Base-by-base conservation (phyloP, 2,113 vertebrate species). In the Pyxicephalus adspersus region DNA sequence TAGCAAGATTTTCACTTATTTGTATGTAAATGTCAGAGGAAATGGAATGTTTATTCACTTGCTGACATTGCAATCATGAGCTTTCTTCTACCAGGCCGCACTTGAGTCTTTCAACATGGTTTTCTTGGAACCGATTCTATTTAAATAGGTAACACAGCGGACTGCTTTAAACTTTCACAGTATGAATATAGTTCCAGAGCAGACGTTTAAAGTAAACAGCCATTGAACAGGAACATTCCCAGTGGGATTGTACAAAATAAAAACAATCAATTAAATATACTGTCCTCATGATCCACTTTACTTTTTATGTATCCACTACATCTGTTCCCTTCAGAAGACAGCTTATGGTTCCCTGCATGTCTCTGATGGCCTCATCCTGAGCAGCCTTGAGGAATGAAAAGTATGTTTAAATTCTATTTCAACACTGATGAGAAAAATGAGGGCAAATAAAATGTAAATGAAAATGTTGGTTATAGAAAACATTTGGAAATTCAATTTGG, bases 61-160 rank as follows among this genome's bases (percentile, higher is more conserved):
- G 68, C 58, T 73, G 79, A 73, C 57, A 73, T 55, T 26, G 38
- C 58, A 2, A 72, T 70, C 34, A 45, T 19, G 34, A 80, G 31
- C 63, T 58, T 31, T 61, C 67, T 61, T 63, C 57, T 64, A 77
- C 50, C n/a, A 63, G 57, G 45, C 45, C 19, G 18, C 23, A 61
- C 5, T 70, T 63, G 67, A 71, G 66, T 50, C 57, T 81, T 73
- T 64, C 68, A 81, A 64, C 20, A 81, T 81, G 67, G 79, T 26
- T 73, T 73, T 73, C 28, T 81, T 81, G 79, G 79, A 81, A 55
- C 9, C 23, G 26, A 34, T 64, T 72, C 28, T 73, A 31, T 81
- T 73, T 64, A 65, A 81, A 81, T 81, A 81, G 78, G 67, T 73
- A 81, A 73, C 78, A 73, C n/a, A 81, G 77, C 29, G 51, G 45